Base-by-base conservation (phyloP, 2,888 invertebrate species). In the Andrena fulva region DNA sequence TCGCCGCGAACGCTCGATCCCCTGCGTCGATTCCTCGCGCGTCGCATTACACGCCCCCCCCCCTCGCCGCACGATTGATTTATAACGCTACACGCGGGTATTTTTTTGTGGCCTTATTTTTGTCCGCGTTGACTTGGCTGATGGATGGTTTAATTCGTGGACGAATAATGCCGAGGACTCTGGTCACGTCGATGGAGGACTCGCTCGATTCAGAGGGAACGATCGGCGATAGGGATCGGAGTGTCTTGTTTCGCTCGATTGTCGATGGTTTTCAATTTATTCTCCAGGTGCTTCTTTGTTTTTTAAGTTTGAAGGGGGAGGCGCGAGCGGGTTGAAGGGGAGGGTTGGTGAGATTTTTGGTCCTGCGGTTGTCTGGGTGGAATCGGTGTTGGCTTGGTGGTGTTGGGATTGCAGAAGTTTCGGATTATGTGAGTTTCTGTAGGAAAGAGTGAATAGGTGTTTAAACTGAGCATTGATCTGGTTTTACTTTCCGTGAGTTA, bases 61-160 rank as follows among this genome's bases (percentile, higher is more conserved):
- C 20, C 7, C n/a, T 4, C n/a, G 4, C 42, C 48, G 0, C 20
- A 8, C 52, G 52, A 50, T 29, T 70, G 42, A 70, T 70, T 70
- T 59, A 59, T 42, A n/a, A 59, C 20, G 6, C 69, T 3, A 8
- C 16, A 56, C 10, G 56, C 24, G 10, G 20, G 8, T 54, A 54
- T 42, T 20, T 69, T 29, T n/a, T 27, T 69, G 16, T 42, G 42
- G 42, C 20, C 10, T 3, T 54, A 16, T n/a, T 16, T 54, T n/a
- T 16, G 54, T 35, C 29, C 16, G 29, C 27, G 27, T 2, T 42
- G n/a, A 7, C 42, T 29, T n/a, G 16, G n/a, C 27, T 66, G 66
- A 66, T 50, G 50, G 50, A 66, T 66, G 50, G 66, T 66, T 66
- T 42, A 66, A 50, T 66, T 42, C 48, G 27, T 50, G 48, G 50